These are phyloP conservation scores for Scaptomyza hsui DNA, from an alignment of 1,140 invertebrate genomes.

Conservation along the genomic window DNA sequence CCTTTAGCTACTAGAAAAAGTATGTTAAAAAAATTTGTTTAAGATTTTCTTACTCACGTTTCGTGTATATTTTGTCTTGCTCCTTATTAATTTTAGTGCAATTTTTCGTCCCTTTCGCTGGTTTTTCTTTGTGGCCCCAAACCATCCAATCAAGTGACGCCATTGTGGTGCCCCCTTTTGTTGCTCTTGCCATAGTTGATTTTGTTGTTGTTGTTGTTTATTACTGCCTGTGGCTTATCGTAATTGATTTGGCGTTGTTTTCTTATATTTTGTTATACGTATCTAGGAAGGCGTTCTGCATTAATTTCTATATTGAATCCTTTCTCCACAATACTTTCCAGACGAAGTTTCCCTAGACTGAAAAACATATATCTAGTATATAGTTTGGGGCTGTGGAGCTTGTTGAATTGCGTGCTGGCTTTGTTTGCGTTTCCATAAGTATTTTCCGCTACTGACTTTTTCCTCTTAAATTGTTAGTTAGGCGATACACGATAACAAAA, in stretches of 20 bases:
- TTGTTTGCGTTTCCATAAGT: constrained; percentile 31
- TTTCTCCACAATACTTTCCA: constrained; percentile 50
- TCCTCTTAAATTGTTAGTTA: constrained; percentile 67
- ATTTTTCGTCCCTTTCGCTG: constrained; percentile 73
- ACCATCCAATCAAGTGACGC: constrained; percentile 27
- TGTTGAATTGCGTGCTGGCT: constrained; percentile 50
- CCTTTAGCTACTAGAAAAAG: too few relatives aligned
- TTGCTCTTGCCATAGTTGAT: too few relatives aligned
- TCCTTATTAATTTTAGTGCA: constrained; percentile 73
- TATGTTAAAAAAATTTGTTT: constrained; percentile 9
- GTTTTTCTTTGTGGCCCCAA: constrained; percentile 5
- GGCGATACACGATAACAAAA: constrained; percentile 50
- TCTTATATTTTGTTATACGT: constrained; percentile 24
- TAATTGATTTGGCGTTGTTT: constrained; percentile 72
- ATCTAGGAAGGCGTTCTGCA: constrained; percentile 57
- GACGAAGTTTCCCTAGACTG: constrained; percentile 5
- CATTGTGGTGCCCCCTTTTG: constrained; percentile 32
- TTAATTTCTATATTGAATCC: constrained; percentile 80
- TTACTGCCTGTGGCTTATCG: constrained; percentile 67
- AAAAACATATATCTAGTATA: not conserved
- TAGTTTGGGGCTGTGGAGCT: not conserved
- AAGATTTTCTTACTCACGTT: constrained; percentile 58
- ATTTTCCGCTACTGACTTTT: constrained; percentile 34
- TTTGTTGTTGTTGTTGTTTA: constrained; percentile 42
- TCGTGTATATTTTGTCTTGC: constrained; percentile 41